These are phyloP conservation scores for Campoplex nolae DNA, from an alignment of 2,888 invertebrate species.

Conservation along the genomic window DNA sequence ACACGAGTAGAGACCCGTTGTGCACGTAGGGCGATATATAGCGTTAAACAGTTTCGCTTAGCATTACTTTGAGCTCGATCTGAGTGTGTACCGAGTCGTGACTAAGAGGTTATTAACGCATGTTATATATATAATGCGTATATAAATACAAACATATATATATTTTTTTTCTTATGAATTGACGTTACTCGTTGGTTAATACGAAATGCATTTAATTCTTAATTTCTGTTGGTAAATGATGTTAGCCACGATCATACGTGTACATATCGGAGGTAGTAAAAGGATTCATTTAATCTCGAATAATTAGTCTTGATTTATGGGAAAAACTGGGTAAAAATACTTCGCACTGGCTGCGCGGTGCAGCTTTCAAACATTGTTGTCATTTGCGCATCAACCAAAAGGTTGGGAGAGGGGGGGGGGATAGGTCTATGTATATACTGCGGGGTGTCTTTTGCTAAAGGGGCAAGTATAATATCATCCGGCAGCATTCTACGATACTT, in stretches of 20 bases:
- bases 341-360: background rate
- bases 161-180: constrained; percentile 6
- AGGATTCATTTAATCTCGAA: constrained; percentile 26
- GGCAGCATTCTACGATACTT: constrained; percentile 65
- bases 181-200: background rate
- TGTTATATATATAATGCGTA: background rate
- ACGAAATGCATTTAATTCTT: constrained; percentile 54
- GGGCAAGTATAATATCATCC: constrained; percentile 49
- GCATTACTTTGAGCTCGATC: constrained; percentile 66
- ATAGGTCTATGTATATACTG: constrained; percentile 4
- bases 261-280: background rate
- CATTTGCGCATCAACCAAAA: background rate
- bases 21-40: constrained; percentile 32
- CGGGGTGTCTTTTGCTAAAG: constrained; percentile 2
- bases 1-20: constrained; percentile 23
- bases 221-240: constrained; percentile 47
- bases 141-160: too few species aligned
- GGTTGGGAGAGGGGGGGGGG: background rate
- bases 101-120: constrained; percentile 68
- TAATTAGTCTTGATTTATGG: constrained; percentile 47
- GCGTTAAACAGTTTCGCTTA: constrained; percentile 71
- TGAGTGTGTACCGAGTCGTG: constrained; percentile 62
- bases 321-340: constrained; percentile 34
- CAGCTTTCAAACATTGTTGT: constrained; percentile 3
- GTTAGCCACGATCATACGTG: constrained; percentile 17